Percentiles rank a stretch among this genome's conserved stretches.
These are phyloP conservation scores for Drosophila recens DNA, from an alignment of 2,888 invertebrate genomes.

Conservation along the genomic window DNA sequence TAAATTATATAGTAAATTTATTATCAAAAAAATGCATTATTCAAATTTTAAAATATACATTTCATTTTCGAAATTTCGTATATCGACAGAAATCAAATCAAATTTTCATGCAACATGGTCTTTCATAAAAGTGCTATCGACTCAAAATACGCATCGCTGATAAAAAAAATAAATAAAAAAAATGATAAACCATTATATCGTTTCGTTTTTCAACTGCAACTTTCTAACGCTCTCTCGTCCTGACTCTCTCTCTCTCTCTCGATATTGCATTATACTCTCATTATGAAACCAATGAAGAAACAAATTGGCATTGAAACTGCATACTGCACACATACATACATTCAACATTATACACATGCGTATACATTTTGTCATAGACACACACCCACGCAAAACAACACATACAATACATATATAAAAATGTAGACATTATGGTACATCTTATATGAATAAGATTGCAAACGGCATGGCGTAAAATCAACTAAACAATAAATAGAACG, in stretches of 20 bases:
- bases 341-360: constrained; percentile 34
- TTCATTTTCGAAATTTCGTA: constrained; percentile 9
- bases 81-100: constrained; percentile 3
- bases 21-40: no score
- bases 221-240: constrained; percentile 45
- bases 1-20: constrained; percentile 8
- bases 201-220: constrained; percentile 11
- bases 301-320: constrained; percentile 59
- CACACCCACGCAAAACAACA: constrained; percentile 1
- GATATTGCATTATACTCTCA: constrained; percentile 39
- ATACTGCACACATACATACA: constrained; percentile 5
- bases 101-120: neutral
- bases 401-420: constrained; percentile 40
- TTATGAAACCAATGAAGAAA: constrained; percentile 51
- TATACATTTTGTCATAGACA: constrained; percentile 31
- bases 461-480: constrained; percentile 64
- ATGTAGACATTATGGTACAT: constrained; percentile 49
- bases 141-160: constrained; percentile 32
- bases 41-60: constrained; percentile 1
- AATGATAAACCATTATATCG: neutral
- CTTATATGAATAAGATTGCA: constrained; percentile 39
- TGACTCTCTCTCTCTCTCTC: constrained; percentile 21
- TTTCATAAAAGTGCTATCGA: constrained; percentile 4
- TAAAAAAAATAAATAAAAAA: constrained; percentile 10
- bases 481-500: constrained; percentile 52